Conservation (phyloP, 2,113 vertebrate species). For the Bubo bubo region DNA sequence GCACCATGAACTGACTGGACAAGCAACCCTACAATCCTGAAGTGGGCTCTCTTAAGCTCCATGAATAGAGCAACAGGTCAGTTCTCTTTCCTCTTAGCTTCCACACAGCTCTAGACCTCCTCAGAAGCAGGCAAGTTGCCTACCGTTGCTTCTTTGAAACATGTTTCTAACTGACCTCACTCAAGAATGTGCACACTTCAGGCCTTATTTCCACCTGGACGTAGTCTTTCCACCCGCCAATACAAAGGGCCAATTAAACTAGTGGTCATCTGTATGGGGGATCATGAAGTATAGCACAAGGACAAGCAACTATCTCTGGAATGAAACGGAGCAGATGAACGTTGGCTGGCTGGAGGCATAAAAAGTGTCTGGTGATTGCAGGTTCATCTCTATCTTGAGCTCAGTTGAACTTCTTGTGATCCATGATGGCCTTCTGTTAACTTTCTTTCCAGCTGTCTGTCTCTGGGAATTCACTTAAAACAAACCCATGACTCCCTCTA, state of each 20-base stretch:
- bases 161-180: not conserved
- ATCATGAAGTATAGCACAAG: not conserved
- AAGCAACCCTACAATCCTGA: not conserved
- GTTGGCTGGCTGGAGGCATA: not conserved
- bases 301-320: not conserved
- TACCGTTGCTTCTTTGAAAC: not conserved
- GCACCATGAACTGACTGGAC: not conserved
- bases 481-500: not conserved
- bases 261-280: not conserved
- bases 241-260: not conserved
- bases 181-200: not conserved
- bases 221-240: not conserved
- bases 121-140: not conserved
- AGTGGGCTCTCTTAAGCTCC: not conserved
- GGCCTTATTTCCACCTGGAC: not conserved
- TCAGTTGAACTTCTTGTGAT: not conserved
- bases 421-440: not conserved
- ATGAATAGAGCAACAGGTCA: rapidly evolving
- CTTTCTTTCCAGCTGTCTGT: not conserved
- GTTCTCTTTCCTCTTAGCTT: not conserved
- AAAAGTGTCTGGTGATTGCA: not conserved
- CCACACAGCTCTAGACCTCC: rapidly evolving
- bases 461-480: not conserved
- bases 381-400: not conserved
- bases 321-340: not conserved